phyloP scores from a whole-genome alignment of 2,888 invertebrate species.

The Aquatica leii region DNA sequence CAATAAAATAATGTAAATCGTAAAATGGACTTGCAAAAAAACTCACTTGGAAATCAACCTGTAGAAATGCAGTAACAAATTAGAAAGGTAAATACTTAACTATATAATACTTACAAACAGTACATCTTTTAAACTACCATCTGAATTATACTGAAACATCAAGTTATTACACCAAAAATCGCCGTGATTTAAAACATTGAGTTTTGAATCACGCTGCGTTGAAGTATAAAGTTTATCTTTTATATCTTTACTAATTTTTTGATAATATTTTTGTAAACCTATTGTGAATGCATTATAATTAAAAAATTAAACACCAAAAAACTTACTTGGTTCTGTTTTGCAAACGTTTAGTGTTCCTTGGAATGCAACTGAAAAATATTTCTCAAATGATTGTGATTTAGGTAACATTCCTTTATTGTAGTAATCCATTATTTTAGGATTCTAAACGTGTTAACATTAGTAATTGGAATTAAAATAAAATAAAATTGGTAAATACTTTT shows the following conservation, averaged over 20 bases:
- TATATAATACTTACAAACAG: background rate
- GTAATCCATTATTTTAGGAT: background rate
- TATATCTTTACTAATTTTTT: background rate
- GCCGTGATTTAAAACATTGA: slow-evolving; percentile 7
- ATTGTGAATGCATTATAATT: background rate
- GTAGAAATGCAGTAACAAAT: slow-evolving; percentile 2
- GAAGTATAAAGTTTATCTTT: background rate
- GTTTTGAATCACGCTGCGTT: background rate
- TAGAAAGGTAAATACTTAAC: background rate
- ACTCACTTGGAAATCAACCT: background rate
- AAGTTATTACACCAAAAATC: slow-evolving; percentile 5
- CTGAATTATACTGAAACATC: background rate
- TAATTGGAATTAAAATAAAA: background rate
- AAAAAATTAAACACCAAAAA: background rate
- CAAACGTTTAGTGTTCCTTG: background rate
- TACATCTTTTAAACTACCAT: background rate
- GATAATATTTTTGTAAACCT: background rate
- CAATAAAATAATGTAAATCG: slow-evolving; percentile 2
- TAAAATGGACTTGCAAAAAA: background rate
- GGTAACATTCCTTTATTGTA: background rate
- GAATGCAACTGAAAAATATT: background rate
- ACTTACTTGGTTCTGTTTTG: background rate
- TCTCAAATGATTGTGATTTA: background rate
- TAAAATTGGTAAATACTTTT: background rate
- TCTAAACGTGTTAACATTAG: background rate